phyloP scores from a whole-genome alignment of 2,888 invertebrate genomes.

The Anaspis maculata region DNA sequence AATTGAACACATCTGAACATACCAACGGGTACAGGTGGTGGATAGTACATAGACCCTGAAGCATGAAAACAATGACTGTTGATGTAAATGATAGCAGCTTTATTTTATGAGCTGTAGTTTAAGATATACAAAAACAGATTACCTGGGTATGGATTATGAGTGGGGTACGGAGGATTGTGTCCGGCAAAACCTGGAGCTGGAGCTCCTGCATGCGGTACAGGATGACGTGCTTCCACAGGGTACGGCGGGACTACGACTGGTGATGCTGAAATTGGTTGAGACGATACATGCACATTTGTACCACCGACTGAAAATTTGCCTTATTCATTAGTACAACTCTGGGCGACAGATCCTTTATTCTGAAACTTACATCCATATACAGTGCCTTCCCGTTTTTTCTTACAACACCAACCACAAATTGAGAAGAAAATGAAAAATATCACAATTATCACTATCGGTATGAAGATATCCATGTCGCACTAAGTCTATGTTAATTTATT shows the following conservation, averaged over 20 bases:
- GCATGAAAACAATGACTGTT: slow-evolving; percentile 3
- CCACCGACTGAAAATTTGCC: slow-evolving; percentile 9
- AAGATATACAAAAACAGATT: too few species aligned
- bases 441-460: slow-evolving; percentile 23
- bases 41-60: slow-evolving; percentile 8
- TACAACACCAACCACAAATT: slow-evolving; percentile 31
- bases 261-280: slow-evolving; percentile 15
- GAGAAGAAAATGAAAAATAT: slow-evolving; percentile 28
- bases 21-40: slow-evolving; percentile 17
- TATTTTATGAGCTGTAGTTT: too few species aligned
- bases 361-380: slow-evolving; percentile 28
- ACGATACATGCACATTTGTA: slow-evolving; percentile 14
- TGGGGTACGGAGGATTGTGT: slow-evolving; percentile 14
- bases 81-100: too few species aligned
- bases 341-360: too few species aligned
- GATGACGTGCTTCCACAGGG: slow-evolving; percentile 16
- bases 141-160: slow-evolving; percentile 14
- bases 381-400: slow-evolving; percentile 28
- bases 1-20: slow-evolving; percentile 7
- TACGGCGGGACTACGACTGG: slow-evolving; percentile 18
- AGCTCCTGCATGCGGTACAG: slow-evolving; percentile 14
- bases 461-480: slow-evolving; percentile 29
- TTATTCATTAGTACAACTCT: too few species aligned
- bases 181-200: slow-evolving; percentile 11
- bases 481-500: too few species aligned